These are phyloP conservation scores for Leiothrix lutea DNA, from an alignment of 2,113 vertebrate species.

Conservation along the genomic window DNA sequence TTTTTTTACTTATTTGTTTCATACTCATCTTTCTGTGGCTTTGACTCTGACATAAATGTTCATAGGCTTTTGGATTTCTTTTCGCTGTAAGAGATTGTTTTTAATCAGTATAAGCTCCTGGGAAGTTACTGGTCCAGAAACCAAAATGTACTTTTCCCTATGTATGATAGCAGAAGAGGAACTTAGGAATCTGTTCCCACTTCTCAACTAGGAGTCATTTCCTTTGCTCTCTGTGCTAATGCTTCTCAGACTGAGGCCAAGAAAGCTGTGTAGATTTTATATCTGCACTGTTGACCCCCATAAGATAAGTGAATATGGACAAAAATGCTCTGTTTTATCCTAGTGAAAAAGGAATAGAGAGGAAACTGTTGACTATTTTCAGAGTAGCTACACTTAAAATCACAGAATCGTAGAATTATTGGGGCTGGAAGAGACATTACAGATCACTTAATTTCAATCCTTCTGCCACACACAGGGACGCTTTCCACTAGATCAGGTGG, in stretches of 20 bases:
- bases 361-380: not conserved
- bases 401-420: not conserved
- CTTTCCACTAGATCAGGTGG: not conserved
- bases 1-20: not conserved
- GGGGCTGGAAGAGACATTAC: not conserved
- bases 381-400: not conserved
- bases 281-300: not conserved
- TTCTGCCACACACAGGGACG: not conserved
- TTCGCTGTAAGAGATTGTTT: not conserved
- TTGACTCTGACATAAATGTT: constrained; percentile 55
- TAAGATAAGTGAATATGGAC: not conserved
- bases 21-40: constrained; percentile 39
- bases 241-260: not conserved
- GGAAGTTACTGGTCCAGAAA: not conserved
- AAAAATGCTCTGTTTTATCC: not conserved
- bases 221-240: not conserved
- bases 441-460: not conserved
- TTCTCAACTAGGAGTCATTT: not conserved
- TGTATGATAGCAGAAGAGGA: not conserved
- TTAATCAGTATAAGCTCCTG: not conserved
- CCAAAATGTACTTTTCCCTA: not conserved
- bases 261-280: not conserved
- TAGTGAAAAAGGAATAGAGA: not conserved
- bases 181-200: not conserved
- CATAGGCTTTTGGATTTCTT: constrained; percentile 41